Conservation (phyloP, 2,888 invertebrate species). For the Nemurella pictetii region DNA sequence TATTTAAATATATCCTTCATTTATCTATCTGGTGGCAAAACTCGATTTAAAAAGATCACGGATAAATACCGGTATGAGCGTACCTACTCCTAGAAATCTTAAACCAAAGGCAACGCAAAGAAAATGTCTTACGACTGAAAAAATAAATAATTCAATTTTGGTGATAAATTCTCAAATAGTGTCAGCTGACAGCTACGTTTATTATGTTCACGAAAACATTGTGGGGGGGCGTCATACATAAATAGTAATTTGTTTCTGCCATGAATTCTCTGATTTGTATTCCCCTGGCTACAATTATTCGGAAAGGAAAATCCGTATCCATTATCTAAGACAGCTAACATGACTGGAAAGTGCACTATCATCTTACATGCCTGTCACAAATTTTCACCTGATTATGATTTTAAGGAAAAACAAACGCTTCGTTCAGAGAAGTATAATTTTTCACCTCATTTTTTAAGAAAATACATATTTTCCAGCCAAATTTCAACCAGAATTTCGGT, state of each 20-base stretch:
- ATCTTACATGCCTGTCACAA: neutral
- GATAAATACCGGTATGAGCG: too few species aligned
- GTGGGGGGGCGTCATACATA: neutral
- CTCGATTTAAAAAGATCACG: too few species aligned
- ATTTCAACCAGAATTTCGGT: too few species aligned
- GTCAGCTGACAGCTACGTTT: neutral
- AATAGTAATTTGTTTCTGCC: neutral
- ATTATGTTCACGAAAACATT: neutral
- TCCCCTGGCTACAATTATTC: neutral
- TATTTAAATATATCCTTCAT: too few species aligned
- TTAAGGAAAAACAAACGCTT: too few species aligned
- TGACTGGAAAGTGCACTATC: neutral
- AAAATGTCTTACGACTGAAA: neutral
- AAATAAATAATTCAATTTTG: neutral
- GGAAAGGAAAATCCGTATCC: neutral
- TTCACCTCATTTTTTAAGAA: too few species aligned
- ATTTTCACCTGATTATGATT: neutral
- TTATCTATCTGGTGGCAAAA: too few species aligned
- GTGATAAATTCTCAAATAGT: too few species aligned
- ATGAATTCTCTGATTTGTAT: neutral
- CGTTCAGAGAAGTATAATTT: too few species aligned
- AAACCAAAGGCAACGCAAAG: too few species aligned
- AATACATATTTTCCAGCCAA: too few species aligned
- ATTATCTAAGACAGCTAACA: neutral
- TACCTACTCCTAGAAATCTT: too few species aligned